These are phyloP conservation scores for Leiothrix lutea DNA, from an alignment of 2,113 vertebrate species.

Conservation along the genomic window DNA sequence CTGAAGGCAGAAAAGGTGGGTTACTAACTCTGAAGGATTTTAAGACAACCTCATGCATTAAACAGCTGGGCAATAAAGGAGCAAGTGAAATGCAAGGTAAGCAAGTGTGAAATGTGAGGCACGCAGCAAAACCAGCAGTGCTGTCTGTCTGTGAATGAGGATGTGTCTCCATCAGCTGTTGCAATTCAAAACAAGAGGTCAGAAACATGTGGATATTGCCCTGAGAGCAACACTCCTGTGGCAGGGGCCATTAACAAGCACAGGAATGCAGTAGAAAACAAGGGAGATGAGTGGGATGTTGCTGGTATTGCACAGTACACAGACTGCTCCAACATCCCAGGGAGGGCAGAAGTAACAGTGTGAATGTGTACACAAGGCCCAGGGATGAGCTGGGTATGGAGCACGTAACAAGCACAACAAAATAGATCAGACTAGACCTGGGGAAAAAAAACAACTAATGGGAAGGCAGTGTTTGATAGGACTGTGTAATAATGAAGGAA, in stretches of 20 bases:
- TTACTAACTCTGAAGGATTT: neutral
- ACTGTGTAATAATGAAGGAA: neutral
- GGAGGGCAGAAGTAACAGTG: neutral
- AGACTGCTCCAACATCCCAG: fast-evolving
- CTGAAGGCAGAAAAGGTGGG: neutral
- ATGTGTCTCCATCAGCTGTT: neutral
- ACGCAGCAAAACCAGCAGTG: neutral
- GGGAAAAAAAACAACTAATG: neutral
- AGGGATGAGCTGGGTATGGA: neutral
- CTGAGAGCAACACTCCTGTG: neutral
- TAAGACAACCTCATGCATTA: neutral
- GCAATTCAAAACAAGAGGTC: neutral
- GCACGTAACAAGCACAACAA: neutral
- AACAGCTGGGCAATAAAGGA: neutral
- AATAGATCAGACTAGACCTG: neutral
- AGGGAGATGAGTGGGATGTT: neutral
- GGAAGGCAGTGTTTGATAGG: neutral
- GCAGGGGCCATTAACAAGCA: neutral
- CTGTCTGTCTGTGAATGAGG: neutral
- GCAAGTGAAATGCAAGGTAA: neutral
- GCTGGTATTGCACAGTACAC: neutral
- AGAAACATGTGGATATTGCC: neutral
- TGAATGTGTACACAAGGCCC: neutral
- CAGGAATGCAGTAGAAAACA: neutral
- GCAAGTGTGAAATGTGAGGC: neutral